Conservation (phyloP, 2,113 vertebrate genomes). For the Sakesphorus luctuosus region DNA sequence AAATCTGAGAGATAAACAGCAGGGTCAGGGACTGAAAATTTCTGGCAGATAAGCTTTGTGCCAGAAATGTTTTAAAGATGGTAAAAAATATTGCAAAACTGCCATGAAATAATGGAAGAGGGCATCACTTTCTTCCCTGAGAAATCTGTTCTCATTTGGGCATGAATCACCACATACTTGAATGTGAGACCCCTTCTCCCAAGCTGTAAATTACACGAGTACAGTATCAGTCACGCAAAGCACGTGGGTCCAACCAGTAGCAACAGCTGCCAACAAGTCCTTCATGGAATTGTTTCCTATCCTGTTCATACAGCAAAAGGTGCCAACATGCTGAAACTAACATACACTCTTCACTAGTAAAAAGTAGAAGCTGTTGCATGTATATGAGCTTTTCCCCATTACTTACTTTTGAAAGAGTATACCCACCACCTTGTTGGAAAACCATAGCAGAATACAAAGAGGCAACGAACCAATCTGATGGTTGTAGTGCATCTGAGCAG, state of each 20-base stretch:
- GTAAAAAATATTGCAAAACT: background rate
- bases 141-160: conserved; percentile 20
- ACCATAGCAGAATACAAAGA: background rate
- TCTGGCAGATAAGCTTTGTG: conserved; percentile 30
- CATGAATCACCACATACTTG: background rate
- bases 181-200: background rate
- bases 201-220: background rate
- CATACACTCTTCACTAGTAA: fast-evolving
- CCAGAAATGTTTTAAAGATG: conserved; percentile 34
- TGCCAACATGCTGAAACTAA: background rate
- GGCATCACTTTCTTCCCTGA: background rate
- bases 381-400: background rate
- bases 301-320: background rate
- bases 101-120: conserved; percentile 2
- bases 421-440: background rate
- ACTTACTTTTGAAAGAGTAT: background rate
- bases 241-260: background rate
- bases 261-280: background rate
- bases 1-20: conserved; percentile 40
- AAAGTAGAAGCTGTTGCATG: background rate
- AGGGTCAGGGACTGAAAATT: conserved; percentile 21
- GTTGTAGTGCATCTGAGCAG: background rate
- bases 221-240: background rate
- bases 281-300: background rate
- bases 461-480: background rate